Percentiles rank a stretch among this genome's conserved stretches.
Evolutionary conservation across 2,113 vertebrate genomes (phyloP).

Genomic region (Xiphophorus couchianus): DNA sequence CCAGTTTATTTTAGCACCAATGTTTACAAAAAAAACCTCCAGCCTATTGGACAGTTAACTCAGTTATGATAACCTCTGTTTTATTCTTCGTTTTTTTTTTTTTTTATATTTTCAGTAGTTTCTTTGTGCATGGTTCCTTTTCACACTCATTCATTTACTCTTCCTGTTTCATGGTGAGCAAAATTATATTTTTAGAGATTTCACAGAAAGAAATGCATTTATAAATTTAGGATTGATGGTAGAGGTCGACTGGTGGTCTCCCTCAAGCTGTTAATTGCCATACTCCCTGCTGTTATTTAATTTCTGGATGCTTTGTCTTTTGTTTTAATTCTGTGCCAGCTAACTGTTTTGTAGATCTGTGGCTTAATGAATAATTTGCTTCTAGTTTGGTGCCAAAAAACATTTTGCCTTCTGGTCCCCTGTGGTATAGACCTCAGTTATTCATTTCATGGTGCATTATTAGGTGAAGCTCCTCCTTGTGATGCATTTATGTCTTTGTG

Average conservation of each 20-base stretch:
- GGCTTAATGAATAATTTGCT: slow-evolving; percentile 17
- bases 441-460: slow-evolving; percentile 23
- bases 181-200: background rate
- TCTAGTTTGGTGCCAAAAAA: slow-evolving; percentile 35
- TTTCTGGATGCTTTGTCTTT: slow-evolving; percentile 14
- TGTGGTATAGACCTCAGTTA: slow-evolving; percentile 34
- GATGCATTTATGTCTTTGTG: slow-evolving; percentile 16
- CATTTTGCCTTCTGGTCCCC: slow-evolving; percentile 20
- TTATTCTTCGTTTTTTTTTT: slow-evolving; percentile 18
- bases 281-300: slow-evolving; percentile 37
- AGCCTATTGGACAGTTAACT: slow-evolving; percentile 56
- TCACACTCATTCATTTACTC: slow-evolving; percentile 13
- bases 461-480: slow-evolving; percentile 1
- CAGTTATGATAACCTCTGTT: slow-evolving; percentile 43
- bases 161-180: background rate
- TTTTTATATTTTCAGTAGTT: slow-evolving; percentile 34
- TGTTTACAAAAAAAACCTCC: slow-evolving; percentile 37
- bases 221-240: slow-evolving; percentile 6
- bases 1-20: slow-evolving; percentile 48
- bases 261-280: slow-evolving; percentile 26
- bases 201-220: background rate
- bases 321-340: slow-evolving; percentile 13
- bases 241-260: slow-evolving; percentile 14
- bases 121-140: slow-evolving; percentile 23
- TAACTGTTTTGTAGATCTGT: background rate